Conservation (phyloP, 2,888 invertebrate genomes). For the Phengaris arion region DNA sequence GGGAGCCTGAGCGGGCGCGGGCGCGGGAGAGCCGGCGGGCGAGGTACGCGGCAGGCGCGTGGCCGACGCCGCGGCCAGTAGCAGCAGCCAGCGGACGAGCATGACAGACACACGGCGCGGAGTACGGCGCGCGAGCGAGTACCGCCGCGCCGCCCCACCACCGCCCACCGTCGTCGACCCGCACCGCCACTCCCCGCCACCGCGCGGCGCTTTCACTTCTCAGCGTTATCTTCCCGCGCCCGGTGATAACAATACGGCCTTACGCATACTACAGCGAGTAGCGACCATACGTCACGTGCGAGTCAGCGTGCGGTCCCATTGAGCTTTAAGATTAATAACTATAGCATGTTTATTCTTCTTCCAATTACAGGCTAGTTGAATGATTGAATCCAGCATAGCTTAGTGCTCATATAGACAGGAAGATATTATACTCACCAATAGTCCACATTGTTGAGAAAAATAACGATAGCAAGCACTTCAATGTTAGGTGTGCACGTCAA, state of each 20-base stretch:
- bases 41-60: constrained; percentile 69
- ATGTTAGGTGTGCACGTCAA: too few species aligned
- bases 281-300: too few species aligned
- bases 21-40: constrained; percentile 76
- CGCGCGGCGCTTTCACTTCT: constrained; percentile 13
- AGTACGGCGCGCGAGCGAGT: constrained; percentile 12
- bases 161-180: background rate
- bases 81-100: constrained; percentile 32
- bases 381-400: too few species aligned
- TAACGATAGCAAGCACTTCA: too few species aligned
- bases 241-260: constrained; percentile 19
- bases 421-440: too few species aligned
- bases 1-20: constrained; percentile 77
- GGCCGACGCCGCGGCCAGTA: constrained; percentile 63
- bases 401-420: too few species aligned
- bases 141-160: constrained; percentile 3
- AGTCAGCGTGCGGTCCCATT: too few species aligned
- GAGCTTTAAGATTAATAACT: too few species aligned
- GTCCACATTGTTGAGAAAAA: too few species aligned
- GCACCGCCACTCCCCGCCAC: background rate
- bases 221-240: constrained; percentile 11
- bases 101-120: constrained; percentile 23
- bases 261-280: background rate
- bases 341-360: too few species aligned
- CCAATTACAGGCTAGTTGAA: too few species aligned